These are phyloP conservation scores for Nowickia ferox DNA, from an alignment of 2,888 invertebrate species.

Conservation along the genomic window DNA sequence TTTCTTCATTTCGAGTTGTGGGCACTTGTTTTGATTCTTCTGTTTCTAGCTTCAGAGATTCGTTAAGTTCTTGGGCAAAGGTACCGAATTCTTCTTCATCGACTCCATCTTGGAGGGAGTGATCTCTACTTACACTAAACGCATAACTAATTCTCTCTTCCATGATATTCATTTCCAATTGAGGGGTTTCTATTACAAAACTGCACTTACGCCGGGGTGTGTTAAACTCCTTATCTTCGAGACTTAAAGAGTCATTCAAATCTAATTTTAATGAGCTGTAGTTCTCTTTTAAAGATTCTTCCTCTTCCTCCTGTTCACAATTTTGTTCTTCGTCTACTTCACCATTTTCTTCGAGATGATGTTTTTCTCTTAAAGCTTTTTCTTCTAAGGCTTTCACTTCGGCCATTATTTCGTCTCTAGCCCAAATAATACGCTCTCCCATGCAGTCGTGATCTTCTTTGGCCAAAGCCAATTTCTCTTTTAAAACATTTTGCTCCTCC, in stretches of 20 bases:
- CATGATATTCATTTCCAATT: constrained; percentile 78
- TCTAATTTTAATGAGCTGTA: constrained; percentile 41
- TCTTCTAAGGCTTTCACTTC: constrained; percentile 65
- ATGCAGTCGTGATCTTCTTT: constrained; percentile 55
- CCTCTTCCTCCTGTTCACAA: constrained; percentile 16
- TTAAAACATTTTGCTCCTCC: constrained; percentile 33
- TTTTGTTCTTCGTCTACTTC: background rate
- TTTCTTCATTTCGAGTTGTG: background rate
- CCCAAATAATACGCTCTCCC: constrained; percentile 62
- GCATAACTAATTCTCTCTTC: constrained; percentile 78
- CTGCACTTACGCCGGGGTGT: constrained; percentile 73
- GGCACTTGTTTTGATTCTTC: background rate
- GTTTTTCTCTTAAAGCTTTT: constrained; percentile 35
- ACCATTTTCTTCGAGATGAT: background rate
- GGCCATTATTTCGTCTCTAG: constrained; percentile 68
- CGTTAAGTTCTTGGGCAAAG: background rate
- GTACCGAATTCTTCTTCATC: background rate
- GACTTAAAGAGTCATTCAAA: constrained; percentile 50
- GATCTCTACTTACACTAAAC: constrained; percentile 28
- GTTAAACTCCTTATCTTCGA: constrained; percentile 41
- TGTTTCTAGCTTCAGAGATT: background rate
- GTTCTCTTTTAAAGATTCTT: constrained; percentile 38
- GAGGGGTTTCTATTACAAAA: constrained; percentile 79
- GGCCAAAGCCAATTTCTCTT: constrained; percentile 40
- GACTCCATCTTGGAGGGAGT: background rate